These are phyloP conservation scores for Copidosoma floridanum DNA, from an alignment of 1,140 invertebrate species.

Conservation along the genomic window DNA sequence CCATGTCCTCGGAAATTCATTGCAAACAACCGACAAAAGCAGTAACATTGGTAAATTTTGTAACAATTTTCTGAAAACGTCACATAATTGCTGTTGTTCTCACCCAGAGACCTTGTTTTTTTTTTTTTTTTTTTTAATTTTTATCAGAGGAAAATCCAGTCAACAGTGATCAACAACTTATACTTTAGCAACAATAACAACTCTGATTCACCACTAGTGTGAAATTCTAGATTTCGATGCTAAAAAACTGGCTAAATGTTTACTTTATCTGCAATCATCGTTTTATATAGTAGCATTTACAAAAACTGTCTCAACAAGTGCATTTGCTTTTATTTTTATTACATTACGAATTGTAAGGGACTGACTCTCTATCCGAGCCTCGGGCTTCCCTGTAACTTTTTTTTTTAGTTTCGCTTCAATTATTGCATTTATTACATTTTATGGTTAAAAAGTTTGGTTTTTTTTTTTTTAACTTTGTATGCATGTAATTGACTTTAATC, in stretches of 20 bases:
- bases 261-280: conserved; percentile 9
- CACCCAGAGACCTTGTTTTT: no score
- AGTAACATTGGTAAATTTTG: no score
- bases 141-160: conserved; percentile 35
- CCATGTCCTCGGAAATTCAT: no score
- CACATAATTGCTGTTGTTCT: no score
- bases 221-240: not conserved
- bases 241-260: not conserved
- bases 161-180: conserved; percentile 45
- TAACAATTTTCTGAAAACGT: no score
- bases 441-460: not conserved
- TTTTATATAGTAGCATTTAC: conserved; percentile 23
- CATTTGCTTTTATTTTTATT: not conserved
- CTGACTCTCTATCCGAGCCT: conserved; percentile 5
- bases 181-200: conserved; percentile 48
- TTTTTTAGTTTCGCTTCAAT: not conserved
- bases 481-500: conserved; percentile 19
- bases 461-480: no score
- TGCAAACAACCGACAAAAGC: no score
- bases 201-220: conserved; percentile 20
- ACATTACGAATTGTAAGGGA: not conserved
- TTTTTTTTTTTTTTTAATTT: not conserved
- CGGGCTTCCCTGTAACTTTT: conserved; percentile 12
- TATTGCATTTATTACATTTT: not conserved
- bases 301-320: conserved; percentile 19